Evolutionary conservation across 1,140 invertebrate genomes (phyloP), one percentile per base, ranked within the genome.

Genomic region (Camponotus pennsylvanicus): DNA sequence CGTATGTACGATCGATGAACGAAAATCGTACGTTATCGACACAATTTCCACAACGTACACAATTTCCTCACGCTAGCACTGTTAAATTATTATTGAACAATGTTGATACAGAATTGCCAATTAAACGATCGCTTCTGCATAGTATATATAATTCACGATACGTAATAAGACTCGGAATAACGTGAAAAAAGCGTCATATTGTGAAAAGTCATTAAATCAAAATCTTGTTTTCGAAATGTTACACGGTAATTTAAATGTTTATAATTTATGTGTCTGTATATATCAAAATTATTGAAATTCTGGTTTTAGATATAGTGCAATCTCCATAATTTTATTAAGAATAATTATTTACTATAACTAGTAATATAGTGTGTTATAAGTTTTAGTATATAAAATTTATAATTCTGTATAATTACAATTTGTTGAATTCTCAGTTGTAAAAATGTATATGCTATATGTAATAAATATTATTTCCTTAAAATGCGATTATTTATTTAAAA

Each of bases 101-200:
- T 70, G 34, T 80, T 27, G 45, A 42, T 9, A 80, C 2, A 42
- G 21, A 80, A 80, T 70, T 57, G 49, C n/a, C 64, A 66, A 52
- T 67, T 79, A 69, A 15, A 45, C 40, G 3, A 42, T n/a, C 49
- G 42, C n/a, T 78, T 49, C 18, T 78, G 13, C 42, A 55, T 37
- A 40, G 5, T 40, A 42, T 9, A 32, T 61, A 1, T 32, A 76
- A 76, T 61, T 32, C n/a, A 9, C 15, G 21, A 45, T 63, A 42
- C 5, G 2, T 42, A 63, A n/a, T 52, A 45, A 79, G 52, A 13
- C 32, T 11, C 32, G 2, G 13, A 64, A 0, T 78, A 49, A 40
- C 55, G 27, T 59, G 37, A 3, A 45, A 63, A 76, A 77, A 64
- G 37, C 18, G 1, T 5, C 2, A 15, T 18, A n/a, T 55, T 52